These are phyloP conservation scores for Euplagia quadripunctaria DNA, from an alignment of 2,888 invertebrate genomes.

Conservation along the genomic window DNA sequence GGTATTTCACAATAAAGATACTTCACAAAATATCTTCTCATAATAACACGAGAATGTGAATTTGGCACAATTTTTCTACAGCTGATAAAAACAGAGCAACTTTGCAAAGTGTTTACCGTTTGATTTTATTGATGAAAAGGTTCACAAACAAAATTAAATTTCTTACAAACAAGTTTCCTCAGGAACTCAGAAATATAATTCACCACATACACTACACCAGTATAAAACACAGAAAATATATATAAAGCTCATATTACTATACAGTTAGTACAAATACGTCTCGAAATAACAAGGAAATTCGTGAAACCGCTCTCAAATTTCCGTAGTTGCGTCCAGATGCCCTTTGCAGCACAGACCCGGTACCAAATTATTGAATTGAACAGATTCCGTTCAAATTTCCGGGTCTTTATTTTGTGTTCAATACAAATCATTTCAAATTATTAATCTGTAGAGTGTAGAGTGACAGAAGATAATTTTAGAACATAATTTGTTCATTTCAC, in stretches of 20 bases:
- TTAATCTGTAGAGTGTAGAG: neutral
- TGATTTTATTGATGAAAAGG: no score
- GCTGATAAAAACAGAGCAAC: no score
- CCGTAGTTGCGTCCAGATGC: constrained; percentile 2
- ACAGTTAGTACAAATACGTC: neutral
- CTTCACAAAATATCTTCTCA: no score
- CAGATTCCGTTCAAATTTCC: neutral
- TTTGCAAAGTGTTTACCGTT: no score
- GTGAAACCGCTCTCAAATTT: constrained; percentile 1
- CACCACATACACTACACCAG: neutral
- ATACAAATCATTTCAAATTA: neutral
- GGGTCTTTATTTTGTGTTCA: neutral
- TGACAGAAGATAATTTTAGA: no score
- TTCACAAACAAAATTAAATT: no score
- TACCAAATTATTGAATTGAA: constrained; percentile 2
- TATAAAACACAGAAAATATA: neutral
- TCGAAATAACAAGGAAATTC: neutral
- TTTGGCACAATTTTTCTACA: no score
- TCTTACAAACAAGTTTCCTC: no score
- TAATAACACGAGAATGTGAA: no score
- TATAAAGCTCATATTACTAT: neutral
- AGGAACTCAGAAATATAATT: neutral
- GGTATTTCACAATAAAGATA: no score
- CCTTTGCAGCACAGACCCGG: neutral
- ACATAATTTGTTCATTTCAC: no score